Base-by-base conservation (phyloP, 2,797 vertebrate species). In the Danio tinwini region DNA sequence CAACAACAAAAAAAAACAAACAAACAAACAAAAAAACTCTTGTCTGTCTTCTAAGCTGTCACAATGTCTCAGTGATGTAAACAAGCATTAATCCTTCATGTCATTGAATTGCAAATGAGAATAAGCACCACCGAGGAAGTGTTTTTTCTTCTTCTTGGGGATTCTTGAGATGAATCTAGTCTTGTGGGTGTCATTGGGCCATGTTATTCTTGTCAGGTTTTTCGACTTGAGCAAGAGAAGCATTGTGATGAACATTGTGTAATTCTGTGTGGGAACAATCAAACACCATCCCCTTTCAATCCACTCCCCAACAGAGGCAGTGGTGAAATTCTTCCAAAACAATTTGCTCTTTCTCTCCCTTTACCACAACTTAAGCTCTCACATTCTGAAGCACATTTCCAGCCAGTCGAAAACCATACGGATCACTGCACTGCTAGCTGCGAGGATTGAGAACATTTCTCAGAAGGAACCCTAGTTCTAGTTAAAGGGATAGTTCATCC, bases 201-300 rank as follows among this genome's bases (percentile, higher is more conserved):
- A 91, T 90, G 90, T 92, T 93, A 91, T 92, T 92, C 89, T 82
- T 82, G 87, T 90, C 88, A 87, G 77, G 77, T 63, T 88, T 86
- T 84, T 47, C 85, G 86, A 85, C 88, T 86, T 87, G 86, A 88
- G 88, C 89, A 83, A 85, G 45, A 78, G 44, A 84, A 62, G 75
- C 84, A 74, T 89, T 83, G 84, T 88, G 75, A 84, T 89, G 86
- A 90, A 86, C 84, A 86, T 88, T 87, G 85, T 88, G 86, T 88
- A 86, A 90, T 87, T 90, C 84, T 86, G 78, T 87, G 86, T 88
- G 88, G 87, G 86, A 86, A 84, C 78, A 74, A 86, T 86, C 84
- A 85, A 86, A 88, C 88, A 86, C 87, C 85, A 89, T 86, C 86
- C 74, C 76, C 65, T 88, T 89, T 89, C 42, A 84, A 86, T 87